Evolutionary conservation across 92 coral and sea anemone genomes (phyloP), one percentile per base, ranked within the genome.

Genomic region (Parazoanthus swiftii): DNA sequence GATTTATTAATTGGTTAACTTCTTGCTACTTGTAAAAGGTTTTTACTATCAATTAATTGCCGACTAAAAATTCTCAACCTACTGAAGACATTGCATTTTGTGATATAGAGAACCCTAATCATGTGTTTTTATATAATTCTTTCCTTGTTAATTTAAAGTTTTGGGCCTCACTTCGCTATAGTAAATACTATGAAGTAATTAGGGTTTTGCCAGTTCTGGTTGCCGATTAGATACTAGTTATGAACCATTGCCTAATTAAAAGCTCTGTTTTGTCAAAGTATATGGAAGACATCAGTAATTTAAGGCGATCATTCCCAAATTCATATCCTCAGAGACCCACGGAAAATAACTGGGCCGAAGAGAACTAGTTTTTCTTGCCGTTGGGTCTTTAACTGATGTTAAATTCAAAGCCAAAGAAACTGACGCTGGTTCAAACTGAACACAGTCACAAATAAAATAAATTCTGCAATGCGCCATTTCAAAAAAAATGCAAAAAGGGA

Each of bases 121-220:
- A 23, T 43, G 44, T 3, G 36, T 39, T 77, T 42, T 77, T 6
- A 4, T 16, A 15, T 58, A 39, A 42, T 23, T 16, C 9, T 43
- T 39, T 37, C 29, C 14, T 77, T 77, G 44, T 43, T 77, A 43
- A 43, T 35, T 50, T 79, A 50, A 79, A 56, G 25, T 80, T 54
- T 35, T 18, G 39, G 70, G n/a, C 21, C 25, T 46, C 82, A 79
- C 23, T 79, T 79, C 33, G 39, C 14, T 79, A 80, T 5, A 84
- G 79, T 73, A 84, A 84, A 44, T 84, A 84, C 79, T 84, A 46
- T 84, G 59, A 71, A 48, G 35, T 84, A 84, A 84, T 84, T 84
- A 84, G 68, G 44, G 66, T 46, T 70, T 73, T 70, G 87, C 78
- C 87, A 84, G 87, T 84, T 71, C 65, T 44, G 66, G 44, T 48